These are phyloP conservation scores for Euleptes europaea DNA, from an alignment of 2,113 vertebrate genomes.

Conservation along the genomic window DNA sequence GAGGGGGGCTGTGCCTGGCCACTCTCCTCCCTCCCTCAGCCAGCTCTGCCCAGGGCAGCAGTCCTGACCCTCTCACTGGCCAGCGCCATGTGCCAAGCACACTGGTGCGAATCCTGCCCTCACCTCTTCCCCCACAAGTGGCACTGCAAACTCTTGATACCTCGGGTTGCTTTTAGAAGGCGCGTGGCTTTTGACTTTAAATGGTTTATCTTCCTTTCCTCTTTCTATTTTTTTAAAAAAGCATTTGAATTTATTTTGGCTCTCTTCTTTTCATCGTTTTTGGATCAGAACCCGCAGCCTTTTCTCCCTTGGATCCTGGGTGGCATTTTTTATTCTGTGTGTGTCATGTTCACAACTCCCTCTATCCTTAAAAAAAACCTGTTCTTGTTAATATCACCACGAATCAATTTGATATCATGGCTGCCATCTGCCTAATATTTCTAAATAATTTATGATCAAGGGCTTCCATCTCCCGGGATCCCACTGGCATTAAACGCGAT, in stretches of 20 bases:
- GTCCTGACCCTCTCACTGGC: too few relatives aligned
- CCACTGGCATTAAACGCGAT: conserved; percentile 47
- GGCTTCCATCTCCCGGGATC: conserved; percentile 40
- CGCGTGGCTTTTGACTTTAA: neutral
- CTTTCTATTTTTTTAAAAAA: neutral
- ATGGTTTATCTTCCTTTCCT: neutral
- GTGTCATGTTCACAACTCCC: neutral
- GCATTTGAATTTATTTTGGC: neutral
- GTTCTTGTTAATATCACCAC: fast-evolving
- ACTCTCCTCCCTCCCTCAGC: too few relatives aligned
- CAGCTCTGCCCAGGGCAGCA: too few relatives aligned
- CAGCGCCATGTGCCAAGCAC: too few relatives aligned
- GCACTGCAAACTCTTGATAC: too few relatives aligned
- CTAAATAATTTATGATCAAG: conserved; percentile 67
- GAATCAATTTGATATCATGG: conserved; percentile 41
- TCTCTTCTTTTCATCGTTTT: neutral
- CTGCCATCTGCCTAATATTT: conserved; percentile 48
- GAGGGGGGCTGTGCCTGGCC: too few relatives aligned
- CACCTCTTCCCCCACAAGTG: too few relatives aligned
- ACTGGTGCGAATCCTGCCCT: too few relatives aligned
- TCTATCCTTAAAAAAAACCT: neutral
- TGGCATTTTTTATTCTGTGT: fast-evolving
- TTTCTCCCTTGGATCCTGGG: fast-evolving
- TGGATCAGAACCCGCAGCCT: fast-evolving
- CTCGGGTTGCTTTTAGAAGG: neutral